These are phyloP conservation scores for Prinia subflava DNA, from an alignment of 2,113 vertebrate genomes.

Conservation along the genomic window DNA sequence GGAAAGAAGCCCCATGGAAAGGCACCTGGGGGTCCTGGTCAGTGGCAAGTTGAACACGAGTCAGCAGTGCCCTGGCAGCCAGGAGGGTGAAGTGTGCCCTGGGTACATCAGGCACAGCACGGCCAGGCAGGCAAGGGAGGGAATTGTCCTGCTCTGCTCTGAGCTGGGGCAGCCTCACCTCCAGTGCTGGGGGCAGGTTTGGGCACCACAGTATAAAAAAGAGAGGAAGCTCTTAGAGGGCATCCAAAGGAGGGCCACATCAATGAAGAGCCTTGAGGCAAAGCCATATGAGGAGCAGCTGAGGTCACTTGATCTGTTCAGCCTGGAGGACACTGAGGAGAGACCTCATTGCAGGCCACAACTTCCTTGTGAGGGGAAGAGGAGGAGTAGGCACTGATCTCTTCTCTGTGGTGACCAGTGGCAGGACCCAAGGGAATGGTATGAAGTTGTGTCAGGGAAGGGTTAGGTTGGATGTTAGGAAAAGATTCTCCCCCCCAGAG, in stretches of 20 bases:
- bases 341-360: fast-evolving
- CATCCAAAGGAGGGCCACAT: fast-evolving
- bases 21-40: fast-evolving
- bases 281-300: fast-evolving
- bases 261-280: fast-evolving
- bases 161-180: fast-evolving
- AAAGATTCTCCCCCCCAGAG: fast-evolving
- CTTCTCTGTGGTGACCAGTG: neutral
- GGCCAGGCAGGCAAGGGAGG: fast-evolving
- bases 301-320: neutral
- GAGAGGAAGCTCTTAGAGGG: fast-evolving
- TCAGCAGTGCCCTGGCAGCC: neutral
- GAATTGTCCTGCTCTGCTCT: neutral
- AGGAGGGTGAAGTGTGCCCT: fast-evolving
- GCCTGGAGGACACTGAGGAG: neutral
- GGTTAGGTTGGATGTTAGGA: neutral
- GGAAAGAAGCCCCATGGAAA: neutral
- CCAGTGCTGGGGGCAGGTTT: fast-evolving
- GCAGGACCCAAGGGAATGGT: neutral
- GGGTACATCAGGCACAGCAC: neutral
- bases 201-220: fast-evolving
- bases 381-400: neutral
- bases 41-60: fast-evolving
- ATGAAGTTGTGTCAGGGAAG: neutral
- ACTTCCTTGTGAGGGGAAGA: fast-evolving